Evolutionary conservation across 2,113 vertebrate species (phyloP).

Genomic region (Colinus virginianus): DNA sequence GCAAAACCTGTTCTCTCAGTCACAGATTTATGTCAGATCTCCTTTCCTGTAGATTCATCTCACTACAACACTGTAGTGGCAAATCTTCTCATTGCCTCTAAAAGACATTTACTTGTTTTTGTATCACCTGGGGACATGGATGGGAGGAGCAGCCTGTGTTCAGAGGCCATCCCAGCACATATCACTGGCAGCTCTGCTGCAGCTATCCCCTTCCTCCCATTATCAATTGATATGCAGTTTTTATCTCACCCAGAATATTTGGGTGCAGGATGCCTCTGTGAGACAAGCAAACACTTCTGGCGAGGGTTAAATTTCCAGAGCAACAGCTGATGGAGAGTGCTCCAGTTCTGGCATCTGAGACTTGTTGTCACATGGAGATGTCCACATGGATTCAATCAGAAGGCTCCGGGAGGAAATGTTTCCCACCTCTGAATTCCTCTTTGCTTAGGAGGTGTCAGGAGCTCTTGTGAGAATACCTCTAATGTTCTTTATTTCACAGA

Average conservation of each 20-base stretch:
- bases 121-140: not conserved
- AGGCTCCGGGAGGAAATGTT: not conserved
- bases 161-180: not conserved
- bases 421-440: not conserved
- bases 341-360: not conserved
- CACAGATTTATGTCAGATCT: not conserved
- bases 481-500: conserved; percentile 35
- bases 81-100: not conserved
- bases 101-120: not conserved
- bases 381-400: not conserved
- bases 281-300: not conserved
- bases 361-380: not conserved
- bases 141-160: not conserved
- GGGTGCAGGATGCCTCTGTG: not conserved
- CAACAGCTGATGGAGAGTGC: not conserved
- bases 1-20: not conserved
- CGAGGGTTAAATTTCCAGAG: not conserved
- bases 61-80: not conserved
- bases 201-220: not conserved
- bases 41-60: not conserved
- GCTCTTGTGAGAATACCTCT: not conserved
- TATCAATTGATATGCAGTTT: too few relatives aligned
- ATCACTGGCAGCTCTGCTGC: not conserved
- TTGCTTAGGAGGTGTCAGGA: not conserved
- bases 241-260: not conserved